phyloP scores from a whole-genome alignment of 2,888 invertebrate genomes.

The Thalpophila matura region DNA sequence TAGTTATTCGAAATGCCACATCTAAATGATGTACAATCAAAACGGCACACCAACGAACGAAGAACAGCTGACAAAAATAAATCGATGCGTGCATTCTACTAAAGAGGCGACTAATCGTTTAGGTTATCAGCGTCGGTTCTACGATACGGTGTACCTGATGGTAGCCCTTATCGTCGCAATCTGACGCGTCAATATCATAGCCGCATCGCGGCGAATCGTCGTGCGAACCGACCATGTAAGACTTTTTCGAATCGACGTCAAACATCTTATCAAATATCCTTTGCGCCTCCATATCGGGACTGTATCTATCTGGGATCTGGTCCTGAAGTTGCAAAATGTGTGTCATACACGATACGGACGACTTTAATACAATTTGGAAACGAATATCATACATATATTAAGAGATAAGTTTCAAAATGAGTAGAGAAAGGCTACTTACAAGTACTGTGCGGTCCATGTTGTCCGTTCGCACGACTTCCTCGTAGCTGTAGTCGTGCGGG shows the following conservation, averaged over 20 bases:
- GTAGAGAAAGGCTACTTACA: conserved; percentile 75
- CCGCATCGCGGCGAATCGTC: conserved; percentile 87
- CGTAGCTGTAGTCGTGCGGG: conserved; percentile 83
- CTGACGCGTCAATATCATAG: conserved; percentile 89
- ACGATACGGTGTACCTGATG: conserved; percentile 87
- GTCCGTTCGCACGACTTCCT: conserved; percentile 84
- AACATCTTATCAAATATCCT: conserved; percentile 91
- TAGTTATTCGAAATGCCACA: conserved; percentile 66
- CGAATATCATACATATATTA: conserved; percentile 52
- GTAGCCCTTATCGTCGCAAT: conserved; percentile 88
- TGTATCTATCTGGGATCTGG: conserved; percentile 89
- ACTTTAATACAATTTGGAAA: conserved; percentile 56
- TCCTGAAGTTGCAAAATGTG: conserved; percentile 89
- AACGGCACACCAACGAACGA: conserved; percentile 75
- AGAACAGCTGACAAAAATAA: conserved; percentile 85
- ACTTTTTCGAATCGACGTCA: conserved; percentile 89
- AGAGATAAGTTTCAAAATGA: conserved; percentile 37
- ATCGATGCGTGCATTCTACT: conserved; percentile 89
- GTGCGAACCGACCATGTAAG: conserved; percentile 83
- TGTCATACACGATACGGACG: conserved; percentile 72
- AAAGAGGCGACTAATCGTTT: conserved; percentile 82
- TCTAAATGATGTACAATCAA: conserved; percentile 67
- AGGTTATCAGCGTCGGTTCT: conserved; percentile 83
- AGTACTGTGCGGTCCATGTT: conserved; percentile 86
- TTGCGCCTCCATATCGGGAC: conserved; percentile 90